These are phyloP conservation scores for Lamellibrachia luymesi DNA, from an alignment of 1,140 invertebrate genomes.

Conservation along the genomic window DNA sequence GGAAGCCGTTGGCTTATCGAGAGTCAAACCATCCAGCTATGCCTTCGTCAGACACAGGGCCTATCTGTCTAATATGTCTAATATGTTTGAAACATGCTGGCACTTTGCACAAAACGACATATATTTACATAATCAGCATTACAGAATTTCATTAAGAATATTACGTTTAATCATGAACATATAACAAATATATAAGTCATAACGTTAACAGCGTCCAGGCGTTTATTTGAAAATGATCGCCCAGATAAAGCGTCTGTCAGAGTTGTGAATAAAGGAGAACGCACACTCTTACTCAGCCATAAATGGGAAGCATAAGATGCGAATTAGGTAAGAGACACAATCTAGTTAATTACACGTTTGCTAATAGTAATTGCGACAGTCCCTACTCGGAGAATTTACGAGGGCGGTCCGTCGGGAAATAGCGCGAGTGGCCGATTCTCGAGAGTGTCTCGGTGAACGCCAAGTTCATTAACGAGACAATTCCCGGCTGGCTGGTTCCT, in stretches of 20 bases:
- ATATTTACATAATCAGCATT: neutral
- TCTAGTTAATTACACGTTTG: neutral
- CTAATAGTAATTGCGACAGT: slow-evolving; percentile 1
- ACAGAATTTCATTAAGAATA: neutral
- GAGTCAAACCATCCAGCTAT: neutral
- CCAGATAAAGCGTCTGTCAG: neutral
- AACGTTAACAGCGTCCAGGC: neutral
- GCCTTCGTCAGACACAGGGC: too few species aligned
- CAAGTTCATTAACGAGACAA: neutral
- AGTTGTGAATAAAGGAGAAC: neutral
- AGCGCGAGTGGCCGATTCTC: neutral
- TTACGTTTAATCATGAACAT: neutral
- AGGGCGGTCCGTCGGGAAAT: neutral
- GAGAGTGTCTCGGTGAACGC: neutral
- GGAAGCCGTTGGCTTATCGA: neutral
- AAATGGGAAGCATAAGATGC: neutral
- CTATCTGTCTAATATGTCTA: too few species aligned
- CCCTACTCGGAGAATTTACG: neutral
- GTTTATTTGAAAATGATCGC: neutral
- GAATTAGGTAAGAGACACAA: neutral
- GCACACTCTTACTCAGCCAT: neutral
- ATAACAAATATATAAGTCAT: neutral
- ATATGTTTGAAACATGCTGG: too few species aligned
- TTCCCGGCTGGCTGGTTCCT: neutral
- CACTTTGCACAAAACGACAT: too few species aligned